Evolutionary conservation across 2,113 vertebrate species (phyloP).

Genomic region (Pycnonotus jocosus): DNA sequence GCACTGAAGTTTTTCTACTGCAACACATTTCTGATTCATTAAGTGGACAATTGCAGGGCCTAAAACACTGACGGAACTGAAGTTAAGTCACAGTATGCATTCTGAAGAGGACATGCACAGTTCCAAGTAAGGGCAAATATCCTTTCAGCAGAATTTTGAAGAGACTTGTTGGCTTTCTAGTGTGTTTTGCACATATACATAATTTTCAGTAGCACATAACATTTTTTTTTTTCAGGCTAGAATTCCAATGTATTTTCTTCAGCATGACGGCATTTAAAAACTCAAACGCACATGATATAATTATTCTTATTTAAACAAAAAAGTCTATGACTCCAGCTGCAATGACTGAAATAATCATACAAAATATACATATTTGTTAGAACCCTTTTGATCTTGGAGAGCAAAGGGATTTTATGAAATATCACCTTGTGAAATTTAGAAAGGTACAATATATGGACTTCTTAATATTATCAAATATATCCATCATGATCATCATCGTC

Average conservation of each 20-base stretch:
- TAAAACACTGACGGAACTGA: neutral
- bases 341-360: conserved; percentile 80
- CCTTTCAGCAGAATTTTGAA: neutral
- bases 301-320: conserved; percentile 70
- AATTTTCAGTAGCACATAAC: conserved; percentile 30
- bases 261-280: conserved; percentile 67
- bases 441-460: conserved; percentile 75
- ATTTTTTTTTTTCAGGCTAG: conserved; percentile 44
- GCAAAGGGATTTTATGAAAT: conserved; percentile 73
- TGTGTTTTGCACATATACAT: conserved; percentile 9
- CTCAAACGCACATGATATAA: conserved; percentile 65
- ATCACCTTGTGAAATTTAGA: conserved; percentile 72
- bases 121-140: neutral
- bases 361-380: conserved; percentile 86
- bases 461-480: conserved; percentile 79
- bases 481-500: conserved; percentile 83
- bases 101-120: conserved; percentile 22
- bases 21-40: neutral
- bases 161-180: neutral
- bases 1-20: neutral
- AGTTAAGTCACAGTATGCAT: neutral
- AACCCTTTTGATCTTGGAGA: conserved; percentile 79
- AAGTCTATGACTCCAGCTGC: conserved; percentile 70
- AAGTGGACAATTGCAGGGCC: neutral
- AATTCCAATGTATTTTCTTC: conserved; percentile 60